Evolutionary conservation across 2,888 invertebrate genomes (phyloP), one percentile per base, ranked within the genome.

Genomic region (Hirtodrosophila histrioides): DNA sequence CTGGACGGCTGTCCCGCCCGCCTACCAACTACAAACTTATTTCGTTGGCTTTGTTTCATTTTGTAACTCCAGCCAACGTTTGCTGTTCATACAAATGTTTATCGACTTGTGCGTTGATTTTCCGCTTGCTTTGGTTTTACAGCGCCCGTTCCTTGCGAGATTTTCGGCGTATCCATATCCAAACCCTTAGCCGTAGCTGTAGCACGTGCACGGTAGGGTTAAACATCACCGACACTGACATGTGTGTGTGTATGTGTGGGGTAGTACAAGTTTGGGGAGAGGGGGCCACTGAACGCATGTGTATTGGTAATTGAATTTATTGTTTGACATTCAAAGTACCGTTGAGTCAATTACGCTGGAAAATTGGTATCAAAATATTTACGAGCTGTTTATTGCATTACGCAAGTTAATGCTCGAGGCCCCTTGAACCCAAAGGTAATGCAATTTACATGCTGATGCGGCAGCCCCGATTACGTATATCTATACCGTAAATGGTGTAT

Each of bases 271-370:
- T 27, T 27, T 3, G 6, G 27, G 27, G 6, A 27, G 27, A 6
- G 27, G 36, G 31, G 9, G 39, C 44, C 49, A 12, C 48, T 56
- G 64, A 57, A 55, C 64, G 70, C 64, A 66, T 83, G 75, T 84
- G 79, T 78, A 77, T 82, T 78, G 75, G 85, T 89, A 89, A 89
- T 89, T 89, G 90, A 89, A 90, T 89, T 89, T 89, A 90, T 88
- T 85, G 85, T 88, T 90, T 90, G 89, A 89, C 89, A 89, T 79
- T 88, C 80, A 88, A 89, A 89, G 87, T 89, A 88, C 79, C 82
- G 78, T 89, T 86, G 81, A 89, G 84, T 89, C 90, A 90, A 89
- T 89, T 89, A 89, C 88, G 73, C 76, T 71, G 83, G 74, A 86
- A 87, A 89, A 89, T 89, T 86, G 87, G 88, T 88, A 89, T 87